Evolutionary conservation across 2,888 invertebrate species (phyloP).

Genomic region (Drosophila koepferae): DNA sequence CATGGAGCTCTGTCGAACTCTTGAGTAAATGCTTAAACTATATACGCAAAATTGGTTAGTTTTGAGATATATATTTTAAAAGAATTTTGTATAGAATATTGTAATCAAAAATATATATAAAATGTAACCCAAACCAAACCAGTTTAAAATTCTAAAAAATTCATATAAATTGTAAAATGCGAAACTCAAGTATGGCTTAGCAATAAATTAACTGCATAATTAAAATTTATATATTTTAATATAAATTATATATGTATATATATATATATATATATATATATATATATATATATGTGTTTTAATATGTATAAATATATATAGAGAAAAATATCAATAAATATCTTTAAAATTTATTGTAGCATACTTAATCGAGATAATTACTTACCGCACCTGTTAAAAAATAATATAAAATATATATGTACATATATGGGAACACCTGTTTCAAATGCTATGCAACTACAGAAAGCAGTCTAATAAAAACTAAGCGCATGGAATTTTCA

Average conservation of each 20-base stretch:
- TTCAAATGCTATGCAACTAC: slow-evolving; percentile 22
- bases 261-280: not conserved
- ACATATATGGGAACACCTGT: not conserved
- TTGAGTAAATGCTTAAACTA: no score
- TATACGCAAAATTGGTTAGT: not conserved
- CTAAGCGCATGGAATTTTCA: slow-evolving; percentile 37
- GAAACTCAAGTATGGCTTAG: not conserved
- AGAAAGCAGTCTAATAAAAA: slow-evolving; percentile 35
- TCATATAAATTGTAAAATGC: not conserved
- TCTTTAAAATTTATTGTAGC: not conserved
- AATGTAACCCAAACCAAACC: not conserved
- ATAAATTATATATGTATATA: not conserved
- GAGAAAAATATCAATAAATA: not conserved
- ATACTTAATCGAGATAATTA: slow-evolving; percentile 7
- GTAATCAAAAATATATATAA: not conserved
- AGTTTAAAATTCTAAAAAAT: not conserved
- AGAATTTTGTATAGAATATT: not conserved
- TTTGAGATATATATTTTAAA: not conserved
- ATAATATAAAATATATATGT: not conserved
- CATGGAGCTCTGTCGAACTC: not conserved
- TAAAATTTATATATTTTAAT: not conserved
- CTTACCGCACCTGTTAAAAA: slow-evolving; percentile 46
- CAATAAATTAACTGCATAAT: not conserved
- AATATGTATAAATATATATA: not conserved
- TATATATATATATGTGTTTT: not conserved